Conservation (phyloP, 1,140 invertebrate species). For the Notospermus geniculatus region DNA sequence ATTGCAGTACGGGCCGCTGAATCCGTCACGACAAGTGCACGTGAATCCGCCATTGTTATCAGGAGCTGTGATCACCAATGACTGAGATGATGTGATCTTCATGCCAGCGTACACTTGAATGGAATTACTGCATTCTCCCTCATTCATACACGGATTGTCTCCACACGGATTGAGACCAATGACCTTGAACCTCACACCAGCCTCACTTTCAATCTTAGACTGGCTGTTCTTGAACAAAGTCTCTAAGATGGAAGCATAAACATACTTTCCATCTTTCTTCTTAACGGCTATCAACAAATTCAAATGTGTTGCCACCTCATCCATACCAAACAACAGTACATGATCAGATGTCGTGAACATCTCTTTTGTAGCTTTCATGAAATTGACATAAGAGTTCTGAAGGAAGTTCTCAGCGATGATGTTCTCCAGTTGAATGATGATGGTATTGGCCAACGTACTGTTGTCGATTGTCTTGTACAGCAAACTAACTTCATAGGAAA, state of each 20-base stretch:
- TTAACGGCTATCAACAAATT: constrained; percentile 29
- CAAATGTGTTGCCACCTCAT: constrained; percentile 50
- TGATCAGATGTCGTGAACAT: constrained; percentile 58
- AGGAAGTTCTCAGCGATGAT: constrained; percentile 74
- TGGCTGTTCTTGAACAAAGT: constrained; percentile 15
- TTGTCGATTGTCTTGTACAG: constrained; percentile 80
- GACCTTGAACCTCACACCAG: not conserved
- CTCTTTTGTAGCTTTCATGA: constrained; percentile 69
- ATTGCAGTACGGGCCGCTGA: constrained; percentile 81
- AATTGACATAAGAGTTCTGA: constrained; percentile 68
- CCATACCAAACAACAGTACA: constrained; percentile 62
- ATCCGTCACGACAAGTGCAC: constrained; percentile 86
- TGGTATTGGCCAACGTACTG: constrained; percentile 75
- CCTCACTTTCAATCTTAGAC: constrained; percentile 6
- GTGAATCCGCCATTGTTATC: constrained; percentile 86
- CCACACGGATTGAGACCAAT: constrained; percentile 76
- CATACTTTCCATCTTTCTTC: constrained; percentile 18
- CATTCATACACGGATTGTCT: constrained; percentile 82
- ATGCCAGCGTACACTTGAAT: not conserved
- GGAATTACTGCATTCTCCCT: constrained; percentile 72
- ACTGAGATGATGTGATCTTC: constrained; percentile 66
- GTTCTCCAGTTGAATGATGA: constrained; percentile 73
- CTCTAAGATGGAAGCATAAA: constrained; percentile 20
- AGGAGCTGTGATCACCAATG: constrained; percentile 88
- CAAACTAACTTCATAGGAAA: constrained; percentile 77